These are phyloP conservation scores for Zaprionus inermis DNA, from an alignment of 1,140 invertebrate species.

Conservation along the genomic window DNA sequence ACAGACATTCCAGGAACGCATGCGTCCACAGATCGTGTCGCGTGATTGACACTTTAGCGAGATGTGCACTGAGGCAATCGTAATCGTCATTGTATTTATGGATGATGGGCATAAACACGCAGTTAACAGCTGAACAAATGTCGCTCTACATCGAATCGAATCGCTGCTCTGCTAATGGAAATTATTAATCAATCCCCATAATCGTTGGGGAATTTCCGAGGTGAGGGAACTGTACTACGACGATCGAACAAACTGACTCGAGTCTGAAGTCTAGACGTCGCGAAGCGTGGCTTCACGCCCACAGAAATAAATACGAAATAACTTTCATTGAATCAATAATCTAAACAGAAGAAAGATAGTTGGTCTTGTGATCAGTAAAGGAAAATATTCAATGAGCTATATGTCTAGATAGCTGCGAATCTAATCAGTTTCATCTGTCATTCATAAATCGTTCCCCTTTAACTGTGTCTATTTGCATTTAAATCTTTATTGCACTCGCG, in stretches of 20 bases:
- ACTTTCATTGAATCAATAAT: constrained; percentile 1
- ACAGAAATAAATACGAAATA: neutral
- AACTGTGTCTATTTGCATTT: neutral
- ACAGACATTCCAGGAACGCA: constrained; percentile 13
- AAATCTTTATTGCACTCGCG: neutral
- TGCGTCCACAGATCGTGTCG: constrained; percentile 18
- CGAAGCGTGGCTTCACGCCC: neutral
- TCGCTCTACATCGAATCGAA: neutral
- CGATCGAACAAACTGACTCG: no score
- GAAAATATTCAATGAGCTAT: neutral
- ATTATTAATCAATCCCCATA: constrained; percentile 4
- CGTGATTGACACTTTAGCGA: constrained; percentile 31
- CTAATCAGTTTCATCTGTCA: neutral
- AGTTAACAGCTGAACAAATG: constrained; percentile 21
- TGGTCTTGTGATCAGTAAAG: neutral
- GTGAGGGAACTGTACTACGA: neutral
- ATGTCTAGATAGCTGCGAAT: neutral
- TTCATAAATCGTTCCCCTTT: neutral
- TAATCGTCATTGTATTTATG: constrained; percentile 14
- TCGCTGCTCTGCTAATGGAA: constrained; percentile 7
- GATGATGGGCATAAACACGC: constrained; percentile 20
- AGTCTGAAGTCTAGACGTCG: neutral
- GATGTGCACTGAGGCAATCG: neutral
- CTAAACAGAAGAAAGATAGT: neutral
- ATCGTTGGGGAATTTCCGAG: constrained; percentile 2